Percentiles rank a stretch among this genome's conserved stretches.
Conservation (phyloP, 53 echinoderm and acorn worm species). For the Zoroaster sp. region DNA sequence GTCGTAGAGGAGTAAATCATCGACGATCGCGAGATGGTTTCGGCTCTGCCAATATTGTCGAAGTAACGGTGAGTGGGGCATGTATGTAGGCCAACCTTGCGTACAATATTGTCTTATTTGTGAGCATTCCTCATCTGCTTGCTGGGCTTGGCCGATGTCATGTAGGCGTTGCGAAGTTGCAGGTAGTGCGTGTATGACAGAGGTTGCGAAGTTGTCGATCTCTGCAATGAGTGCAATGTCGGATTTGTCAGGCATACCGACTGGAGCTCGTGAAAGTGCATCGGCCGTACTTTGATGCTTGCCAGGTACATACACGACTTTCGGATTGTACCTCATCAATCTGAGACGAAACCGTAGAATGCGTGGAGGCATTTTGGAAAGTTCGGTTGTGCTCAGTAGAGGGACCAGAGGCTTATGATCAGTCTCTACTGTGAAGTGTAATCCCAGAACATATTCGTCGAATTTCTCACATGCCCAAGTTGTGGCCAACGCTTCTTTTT, state of each 20-base stretch:
- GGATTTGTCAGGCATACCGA: not conserved
- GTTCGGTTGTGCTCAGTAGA: constrained; percentile 36
- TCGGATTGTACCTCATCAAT: constrained; percentile 43
- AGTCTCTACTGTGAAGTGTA: constrained; percentile 56
- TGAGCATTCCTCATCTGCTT: constrained; percentile 45
- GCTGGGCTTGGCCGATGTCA: constrained; percentile 24
- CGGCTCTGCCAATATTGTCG: constrained; percentile 23
- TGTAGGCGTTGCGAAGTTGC: constrained; percentile 36
- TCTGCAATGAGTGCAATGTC: constrained; percentile 20
- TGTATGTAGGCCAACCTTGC: constrained; percentile 49
- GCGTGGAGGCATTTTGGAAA: constrained; percentile 38
- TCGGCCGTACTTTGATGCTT: constrained; percentile 50
- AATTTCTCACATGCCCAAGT: constrained; percentile 62
- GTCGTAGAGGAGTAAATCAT: constrained; percentile 39
- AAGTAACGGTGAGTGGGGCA: not conserved
- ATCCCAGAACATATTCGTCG: constrained; percentile 46
- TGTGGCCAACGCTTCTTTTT: constrained; percentile 49
- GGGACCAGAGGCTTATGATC: constrained; percentile 66
- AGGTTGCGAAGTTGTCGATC: constrained; percentile 22
- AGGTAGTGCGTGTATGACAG: constrained; percentile 33
- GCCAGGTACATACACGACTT: constrained; percentile 57
- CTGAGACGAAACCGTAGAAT: constrained; percentile 68
- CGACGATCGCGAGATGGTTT: constrained; percentile 17
- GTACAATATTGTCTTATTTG: constrained; percentile 33
- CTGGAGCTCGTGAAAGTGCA: constrained; percentile 62